Percentiles rank a stretch among this genome's conserved stretches.
These are phyloP conservation scores for Chirona hameri DNA, from an alignment of 2,888 invertebrate genomes.

Conservation along the genomic window DNA sequence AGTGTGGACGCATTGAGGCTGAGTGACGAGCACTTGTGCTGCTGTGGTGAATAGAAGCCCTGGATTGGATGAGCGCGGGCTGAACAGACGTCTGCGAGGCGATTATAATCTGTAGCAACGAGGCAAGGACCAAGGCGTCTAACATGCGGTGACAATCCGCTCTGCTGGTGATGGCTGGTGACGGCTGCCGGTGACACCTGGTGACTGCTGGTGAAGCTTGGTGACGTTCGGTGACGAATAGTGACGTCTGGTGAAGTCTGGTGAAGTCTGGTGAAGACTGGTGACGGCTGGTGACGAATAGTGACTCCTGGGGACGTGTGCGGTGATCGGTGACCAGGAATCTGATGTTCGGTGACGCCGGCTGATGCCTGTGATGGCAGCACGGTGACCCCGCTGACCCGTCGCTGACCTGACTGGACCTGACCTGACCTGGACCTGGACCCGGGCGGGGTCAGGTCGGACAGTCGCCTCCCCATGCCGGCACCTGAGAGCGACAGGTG, in stretches of 20 bases:
- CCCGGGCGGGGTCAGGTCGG: background rate
- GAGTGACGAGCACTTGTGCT: too few relatives aligned
- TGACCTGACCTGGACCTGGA: background rate
- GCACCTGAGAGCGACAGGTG: too few relatives aligned
- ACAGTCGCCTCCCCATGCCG: background rate
- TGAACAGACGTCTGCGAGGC: too few relatives aligned
- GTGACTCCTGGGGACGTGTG: too few relatives aligned
- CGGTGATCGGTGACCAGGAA: too few relatives aligned
- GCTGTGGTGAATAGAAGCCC: too few relatives aligned
- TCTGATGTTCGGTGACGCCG: background rate
- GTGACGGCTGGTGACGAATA: background rate
- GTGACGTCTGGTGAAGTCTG: background rate
- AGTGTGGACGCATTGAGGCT: too few relatives aligned
- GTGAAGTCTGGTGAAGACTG: background rate
- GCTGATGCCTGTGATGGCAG: background rate
- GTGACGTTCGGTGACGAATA: too few relatives aligned
- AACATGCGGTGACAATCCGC: too few relatives aligned
- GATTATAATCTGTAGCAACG: too few relatives aligned
- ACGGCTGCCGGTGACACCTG: background rate
- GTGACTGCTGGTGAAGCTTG: background rate
- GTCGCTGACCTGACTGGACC: background rate
- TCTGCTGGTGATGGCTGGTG: background rate
- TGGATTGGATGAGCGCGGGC: too few relatives aligned
- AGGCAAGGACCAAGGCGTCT: too few relatives aligned
- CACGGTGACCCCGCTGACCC: background rate